Evolutionary conservation across 2,888 invertebrate species (phyloP).

Genomic region (Tenthredo mesomela): DNA sequence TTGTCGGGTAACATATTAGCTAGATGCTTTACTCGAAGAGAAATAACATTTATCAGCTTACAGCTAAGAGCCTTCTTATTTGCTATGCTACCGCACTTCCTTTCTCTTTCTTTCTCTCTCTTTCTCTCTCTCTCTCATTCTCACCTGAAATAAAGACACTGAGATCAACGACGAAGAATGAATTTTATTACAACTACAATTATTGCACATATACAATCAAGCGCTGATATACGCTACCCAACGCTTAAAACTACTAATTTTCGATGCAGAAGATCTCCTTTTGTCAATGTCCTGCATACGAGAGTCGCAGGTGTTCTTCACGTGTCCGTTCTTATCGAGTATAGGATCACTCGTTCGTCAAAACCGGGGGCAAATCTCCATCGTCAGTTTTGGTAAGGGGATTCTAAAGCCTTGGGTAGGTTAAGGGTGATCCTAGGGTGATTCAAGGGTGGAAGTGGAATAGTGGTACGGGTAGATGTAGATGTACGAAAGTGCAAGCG

Average conservation of each 20-base stretch:
- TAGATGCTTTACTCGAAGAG: conserved; percentile 57
- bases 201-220: not conserved
- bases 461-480: not conserved
- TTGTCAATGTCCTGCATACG: not conserved
- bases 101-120: not conserved
- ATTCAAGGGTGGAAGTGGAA: conserved; percentile 23
- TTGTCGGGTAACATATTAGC: conserved; percentile 60
- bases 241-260: not conserved
- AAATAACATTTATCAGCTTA: conserved; percentile 62
- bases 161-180: not conserved
- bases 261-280: conserved; percentile 52
- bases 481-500: conserved; percentile 70
- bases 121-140: not conserved
- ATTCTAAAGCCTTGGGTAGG: conserved; percentile 14
- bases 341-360: conserved; percentile 9
- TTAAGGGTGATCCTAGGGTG: conserved; percentile 42
- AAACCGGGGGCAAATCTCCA: conserved; percentile 19
- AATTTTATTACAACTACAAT: not conserved
- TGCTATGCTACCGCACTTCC: conserved; percentile 54
- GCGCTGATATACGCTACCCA: not conserved
- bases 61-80: conserved; percentile 62
- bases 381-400: conserved; percentile 26
- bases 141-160: not conserved
- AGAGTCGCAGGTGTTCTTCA: conserved; percentile 46
- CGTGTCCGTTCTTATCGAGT: conserved; percentile 43